Evolutionary conservation across 2,113 vertebrate species (phyloP), one percentile per base, ranked within the genome.

Genomic region (Archocentrus centrarchus): DNA sequence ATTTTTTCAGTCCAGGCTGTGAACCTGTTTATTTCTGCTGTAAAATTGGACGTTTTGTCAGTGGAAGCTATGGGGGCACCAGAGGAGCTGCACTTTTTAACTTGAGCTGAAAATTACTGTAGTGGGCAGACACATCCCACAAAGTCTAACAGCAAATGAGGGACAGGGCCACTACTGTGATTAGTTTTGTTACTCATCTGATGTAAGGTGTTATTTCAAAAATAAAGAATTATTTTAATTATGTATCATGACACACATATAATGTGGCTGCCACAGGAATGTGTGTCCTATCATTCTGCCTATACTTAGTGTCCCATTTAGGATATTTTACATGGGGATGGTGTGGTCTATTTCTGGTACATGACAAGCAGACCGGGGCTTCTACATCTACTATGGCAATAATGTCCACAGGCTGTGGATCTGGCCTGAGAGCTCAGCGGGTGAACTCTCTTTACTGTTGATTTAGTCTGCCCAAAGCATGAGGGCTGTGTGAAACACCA

Each of bases 381-480:
- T 86, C 89, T 11, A 80, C 73, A 68, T 82, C 59, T 62, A 59
- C 35, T 75, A 81, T 88, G 85, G 82, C 66, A 81, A 70, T 90
- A 73, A 81, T 84, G 66, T 84, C 68, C 83, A 68, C 73, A 57
- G 62, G 58, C 66, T 73, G 81, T 50, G 75, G 37, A 83, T 79
- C 83, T 20, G 59, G 57, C 35, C 35, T 35, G 35, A 70, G 47
- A 59, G 83, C 81, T 14, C 68, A 3, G 13, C 39, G 68, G 78
- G 80, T 84, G 76, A 85, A 75, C 5, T 50, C 32, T 83, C 53
- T 84, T 88, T 88, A 44, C 39, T 66, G 41, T 27, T 27, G 62
- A 58, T 20, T 64, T 77, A 75, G 44, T 61, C 39, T 41, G 73
- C 37, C 75, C 59, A 27, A 81, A 59, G 27, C 53, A 60, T 10